Evolutionary conservation across 2,888 invertebrate species (phyloP), one percentile per base, ranked within the genome.

Genomic region (Ornithoptera priamus): DNA sequence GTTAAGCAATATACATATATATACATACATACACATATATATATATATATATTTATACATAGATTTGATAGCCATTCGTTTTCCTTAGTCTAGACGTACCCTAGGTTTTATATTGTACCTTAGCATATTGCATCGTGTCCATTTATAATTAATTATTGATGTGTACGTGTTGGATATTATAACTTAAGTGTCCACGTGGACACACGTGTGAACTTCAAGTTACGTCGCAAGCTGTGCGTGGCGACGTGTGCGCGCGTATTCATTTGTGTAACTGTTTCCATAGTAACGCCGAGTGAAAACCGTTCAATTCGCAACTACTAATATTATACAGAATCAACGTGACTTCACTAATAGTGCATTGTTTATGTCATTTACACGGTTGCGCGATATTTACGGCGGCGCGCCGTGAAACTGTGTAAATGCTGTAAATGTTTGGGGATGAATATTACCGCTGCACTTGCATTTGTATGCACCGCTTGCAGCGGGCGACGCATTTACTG

Each of bases 1-100:
- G 83, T 85, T 89, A 90, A 92, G 91, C 92, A 92, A 92, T 91
- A 91, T 85, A 83, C 15, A 46, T 46, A 46, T 85, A 83, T 42
- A 42, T 42, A 42, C 1, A 39, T 12, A 39, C 39, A 39, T 39
- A 39, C 3, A 42, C 84, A 75, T 88, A 80, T 87, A 84, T 87
- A 86, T 87, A 80, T 22, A 92, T 91, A 91, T 85, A 83, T 15
- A 46, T 15, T 12, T 85, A 84, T 87, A 86, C 87, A 80, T 87
- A 84, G 87, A 86, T 87, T 86, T 86, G 86, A 86, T 89, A 89
- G 79, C 83, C 85, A 84, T 77, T 85, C 86, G 82, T 80, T 81
- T 82, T 85, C 85, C 85, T 82, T 87, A 89, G 83, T 80, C 78
- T 80, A 46, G 46, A 78, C 77, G 85, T 90, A 90, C 89, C 88